Percentiles rank a stretch among this genome's conserved stretches.
Conservation (phyloP, 2,888 invertebrate species). For the Lottia gigantea region DNA sequence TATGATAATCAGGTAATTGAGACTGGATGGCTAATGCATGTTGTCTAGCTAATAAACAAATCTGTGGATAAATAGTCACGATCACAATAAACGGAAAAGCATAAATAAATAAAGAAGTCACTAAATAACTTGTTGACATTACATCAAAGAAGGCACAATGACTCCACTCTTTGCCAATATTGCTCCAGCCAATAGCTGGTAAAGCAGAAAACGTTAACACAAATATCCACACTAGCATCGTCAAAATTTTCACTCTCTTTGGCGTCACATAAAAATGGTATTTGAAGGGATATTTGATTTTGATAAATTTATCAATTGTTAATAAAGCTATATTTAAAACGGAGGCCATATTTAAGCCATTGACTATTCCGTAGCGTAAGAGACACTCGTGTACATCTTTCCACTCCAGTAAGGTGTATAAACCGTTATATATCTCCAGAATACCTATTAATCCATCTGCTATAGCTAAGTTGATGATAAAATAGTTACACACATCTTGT, state of each 20-base stretch:
- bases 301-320: conserved; percentile 18
- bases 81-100: conserved; percentile 17
- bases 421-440: conserved; percentile 16
- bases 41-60: conserved; percentile 14
- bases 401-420: conserved; percentile 21
- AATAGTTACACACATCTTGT: conserved; percentile 16
- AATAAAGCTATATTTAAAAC: conserved; percentile 16
- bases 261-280: conserved; percentile 13
- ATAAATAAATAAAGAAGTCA: conserved; percentile 12
- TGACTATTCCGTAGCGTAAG: conserved; percentile 17
- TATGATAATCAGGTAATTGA: neutral
- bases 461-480: conserved; percentile 19
- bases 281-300: conserved; percentile 16
- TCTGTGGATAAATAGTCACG: conserved; percentile 17
- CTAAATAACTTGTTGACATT: conserved; percentile 18
- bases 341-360: conserved; percentile 18
- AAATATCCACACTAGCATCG: conserved; percentile 10
- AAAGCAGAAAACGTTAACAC: conserved; percentile 11
- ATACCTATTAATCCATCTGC: conserved; percentile 19
- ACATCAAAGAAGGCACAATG: conserved; percentile 17
- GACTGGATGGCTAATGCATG: conserved; percentile 18
- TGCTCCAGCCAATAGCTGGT: conserved; percentile 17
- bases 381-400: conserved; percentile 18
- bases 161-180: neutral
- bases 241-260: conserved; percentile 2